Conservation (phyloP, 2,888 invertebrate species). For the Epistrophe grossulariae region DNA sequence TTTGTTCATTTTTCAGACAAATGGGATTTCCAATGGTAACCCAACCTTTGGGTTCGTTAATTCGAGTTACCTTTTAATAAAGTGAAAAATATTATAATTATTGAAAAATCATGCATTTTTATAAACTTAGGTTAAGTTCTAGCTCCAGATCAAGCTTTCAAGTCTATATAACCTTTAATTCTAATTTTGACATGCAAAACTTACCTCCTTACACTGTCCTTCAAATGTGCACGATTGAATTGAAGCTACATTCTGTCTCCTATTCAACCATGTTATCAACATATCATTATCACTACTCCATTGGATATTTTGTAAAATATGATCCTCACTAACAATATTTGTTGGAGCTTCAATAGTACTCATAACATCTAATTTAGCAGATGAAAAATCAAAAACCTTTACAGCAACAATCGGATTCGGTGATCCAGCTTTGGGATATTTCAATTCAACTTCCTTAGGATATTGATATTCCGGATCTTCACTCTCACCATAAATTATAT, state of each 20-base stretch:
- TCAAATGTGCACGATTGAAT: conserved; percentile 79
- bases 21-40: conserved; percentile 86
- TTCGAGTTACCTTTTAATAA: conserved; percentile 77
- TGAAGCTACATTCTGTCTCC: conserved; percentile 89
- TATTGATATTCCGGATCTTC: conserved; percentile 87
- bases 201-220: conserved; percentile 79
- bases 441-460: conserved; percentile 87
- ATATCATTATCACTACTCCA: conserved; percentile 90
- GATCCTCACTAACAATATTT: conserved; percentile 86
- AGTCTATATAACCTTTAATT: no score
- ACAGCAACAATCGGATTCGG: conserved; percentile 90
- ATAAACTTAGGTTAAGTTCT: not conserved
- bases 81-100: not conserved
- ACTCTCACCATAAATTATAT: conserved; percentile 88
- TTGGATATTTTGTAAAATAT: conserved; percentile 88
- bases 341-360: conserved; percentile 85
- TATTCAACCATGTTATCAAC: conserved; percentile 92
- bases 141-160: not conserved
- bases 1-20: conserved; percentile 78
- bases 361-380: conserved; percentile 80
- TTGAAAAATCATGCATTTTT: not conserved
- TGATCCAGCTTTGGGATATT: conserved; percentile 92
- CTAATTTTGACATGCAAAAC: no score
- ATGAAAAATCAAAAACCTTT: conserved; percentile 86
- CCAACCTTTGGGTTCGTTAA: conserved; percentile 89